Base-by-base conservation (phyloP, 2,888 invertebrate genomes). In the Drosophila kokeensis region DNA sequence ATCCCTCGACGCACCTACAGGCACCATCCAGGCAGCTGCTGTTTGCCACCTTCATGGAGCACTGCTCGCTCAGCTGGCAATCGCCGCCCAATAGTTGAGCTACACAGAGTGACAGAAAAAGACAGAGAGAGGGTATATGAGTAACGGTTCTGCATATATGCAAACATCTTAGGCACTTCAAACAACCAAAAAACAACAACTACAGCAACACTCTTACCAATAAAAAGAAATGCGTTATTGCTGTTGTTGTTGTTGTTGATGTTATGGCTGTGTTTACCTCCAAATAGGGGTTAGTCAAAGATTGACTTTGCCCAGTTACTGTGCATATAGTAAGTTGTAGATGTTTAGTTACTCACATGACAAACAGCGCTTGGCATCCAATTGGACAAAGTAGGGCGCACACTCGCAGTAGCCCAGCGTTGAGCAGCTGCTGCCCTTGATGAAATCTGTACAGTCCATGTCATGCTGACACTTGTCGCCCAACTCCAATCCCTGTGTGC, bases 1-100 rank as follows among this genome's bases (percentile, higher is more conserved):
- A 97, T 81, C 97, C 97, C 87, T 96, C 96, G 69, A 96, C 95
- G 93, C 98, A 98, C 50, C 96, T 95, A 92, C 98, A 98, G 55
- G 96, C 95, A 42, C 97, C 97, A 69, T 97, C 96, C 83, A 96
- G 93, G 88, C 98, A 98, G 79, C 96, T 96, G 92, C 97, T 97
- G 94, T 97, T 97, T 24, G 97, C 96, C 63, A 98, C 98, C 93
- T 97, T 97, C 94, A 97, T 94, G 30, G 96, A 96, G 91, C 98
- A 98, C 92, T 98, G 98, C 89, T 97, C 96, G 69, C 96, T 95
- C 58, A 97, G 95, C 76, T 95, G 91, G 92, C 98, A 98, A 90
- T 97, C 96, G 87, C 97, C 97, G 58, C 97, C 97, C 66, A 88
- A 53, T 11, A 84, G 83, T 76, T 88, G 81, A 64, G 87, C 88